Conservation (phyloP, 2,888 invertebrate genomes). For the Thalpophila matura region DNA sequence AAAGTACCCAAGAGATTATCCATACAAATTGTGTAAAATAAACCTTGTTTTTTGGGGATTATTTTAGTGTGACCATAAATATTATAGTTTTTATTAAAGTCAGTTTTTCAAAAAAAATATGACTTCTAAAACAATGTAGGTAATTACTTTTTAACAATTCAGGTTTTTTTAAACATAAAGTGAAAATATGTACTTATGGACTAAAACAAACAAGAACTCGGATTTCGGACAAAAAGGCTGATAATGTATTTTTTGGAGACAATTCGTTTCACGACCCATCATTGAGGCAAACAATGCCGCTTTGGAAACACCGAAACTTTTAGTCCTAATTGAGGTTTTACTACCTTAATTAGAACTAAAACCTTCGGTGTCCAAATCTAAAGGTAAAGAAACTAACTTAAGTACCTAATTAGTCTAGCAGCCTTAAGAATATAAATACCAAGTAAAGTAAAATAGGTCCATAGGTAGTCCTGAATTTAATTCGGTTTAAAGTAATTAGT, state of each 20-base stretch:
- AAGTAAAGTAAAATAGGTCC: constrained; percentile 6
- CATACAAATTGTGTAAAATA: constrained; percentile 9
- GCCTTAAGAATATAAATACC: constrained; percentile 35
- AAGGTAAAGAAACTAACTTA: constrained; percentile 35
- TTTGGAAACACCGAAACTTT: constrained; percentile 19
- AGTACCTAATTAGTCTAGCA: constrained; percentile 41
- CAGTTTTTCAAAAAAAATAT: too few species aligned
- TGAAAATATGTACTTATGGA: too few species aligned
- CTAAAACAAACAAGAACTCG: too few species aligned
- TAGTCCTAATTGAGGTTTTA: too few species aligned
- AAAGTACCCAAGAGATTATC: constrained; percentile 1
- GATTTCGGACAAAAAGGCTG: neutral
- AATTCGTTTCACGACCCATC: neutral
- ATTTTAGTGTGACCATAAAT: constrained; percentile 1
- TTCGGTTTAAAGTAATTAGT: constrained; percentile 19
- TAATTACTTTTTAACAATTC: too few species aligned
- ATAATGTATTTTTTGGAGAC: constrained; percentile 5
- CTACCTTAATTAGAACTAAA: constrained; percentile 31
- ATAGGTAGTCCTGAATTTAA: constrained; percentile 20
- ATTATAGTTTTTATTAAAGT: neutral
- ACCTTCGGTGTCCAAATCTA: constrained; percentile 3
- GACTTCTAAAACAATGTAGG: too few species aligned
- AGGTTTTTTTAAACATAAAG: too few species aligned
- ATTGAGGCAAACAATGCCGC: constrained; percentile 17
- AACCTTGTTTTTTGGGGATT: neutral